Base-by-base conservation (phyloP, 2,888 invertebrate genomes). In the Rhyacophila evoluta region DNA sequence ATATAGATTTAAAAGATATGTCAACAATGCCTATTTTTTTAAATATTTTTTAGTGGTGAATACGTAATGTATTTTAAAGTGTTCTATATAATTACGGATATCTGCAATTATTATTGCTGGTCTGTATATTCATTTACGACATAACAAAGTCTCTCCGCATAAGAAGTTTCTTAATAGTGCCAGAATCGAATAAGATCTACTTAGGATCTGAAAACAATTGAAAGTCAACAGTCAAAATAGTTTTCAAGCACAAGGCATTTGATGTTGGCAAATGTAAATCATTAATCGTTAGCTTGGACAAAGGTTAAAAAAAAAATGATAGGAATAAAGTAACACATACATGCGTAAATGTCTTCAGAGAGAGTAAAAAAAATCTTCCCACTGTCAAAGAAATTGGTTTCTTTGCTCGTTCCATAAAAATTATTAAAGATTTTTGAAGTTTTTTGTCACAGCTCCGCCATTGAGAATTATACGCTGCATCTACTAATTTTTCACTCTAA, bases 291-390 rank as follows among this genome's bases (percentile, higher is more conserved):
- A n/a, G n/a, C n/a, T n/a, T n/a, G n/a, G n/a, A n/a, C n/a, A n/a
- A n/a, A n/a, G n/a, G n/a, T n/a, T n/a, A n/a, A n/a, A n/a, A n/a
- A n/a, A n/a, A n/a, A n/a, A n/a, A 12, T 38, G n/a, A 38, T 19
- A 10, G 19, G 2, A 68, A 68, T 10, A 11, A 41, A 67, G 10
- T 2, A 3, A 12, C 15, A 33, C 28, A 84, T 85, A 91, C 91
- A 79, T 87, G 85, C 28, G 89, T 91, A 78, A 91, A 89, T 19
- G 90, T 89, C 71, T 87, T 86, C 27, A 91, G 85, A 2, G 91
- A 91, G 12, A 91, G 85, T 0, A 86, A 89, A 79, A 89, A 89
- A 83, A 91, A 87, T 84, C 91, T 91, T 4, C 91, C 91, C 25
- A 91, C 91, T 0, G 88, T 89, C 4, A 91, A 86, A 39, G 85